These are phyloP conservation scores for Gnatocerus cornutus DNA, from an alignment of 2,888 invertebrate species.

Conservation along the genomic window DNA sequence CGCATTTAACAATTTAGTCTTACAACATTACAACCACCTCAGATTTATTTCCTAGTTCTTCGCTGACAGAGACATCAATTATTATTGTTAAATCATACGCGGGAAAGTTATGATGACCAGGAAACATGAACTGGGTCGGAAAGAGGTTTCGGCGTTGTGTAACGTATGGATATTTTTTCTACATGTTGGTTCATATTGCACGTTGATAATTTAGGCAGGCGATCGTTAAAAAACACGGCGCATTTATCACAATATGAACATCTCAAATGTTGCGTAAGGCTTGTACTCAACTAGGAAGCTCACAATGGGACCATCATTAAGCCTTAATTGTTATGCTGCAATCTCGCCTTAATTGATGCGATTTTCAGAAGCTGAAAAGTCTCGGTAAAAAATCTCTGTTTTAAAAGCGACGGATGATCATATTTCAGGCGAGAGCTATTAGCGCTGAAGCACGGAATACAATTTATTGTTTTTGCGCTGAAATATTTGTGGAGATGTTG, in stretches of 20 bases:
- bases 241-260: slow-evolving; percentile 45
- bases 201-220: slow-evolving; percentile 41
- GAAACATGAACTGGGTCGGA: slow-evolving; percentile 46
- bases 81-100: slow-evolving; percentile 39
- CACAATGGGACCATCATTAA: slow-evolving; percentile 43
- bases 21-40: slow-evolving; percentile 18
- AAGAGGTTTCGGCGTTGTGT: slow-evolving; percentile 44
- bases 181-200: slow-evolving; percentile 33
- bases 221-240: slow-evolving; percentile 39
- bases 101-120: slow-evolving; percentile 45
- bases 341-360: slow-evolving; percentile 30
- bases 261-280: slow-evolving; percentile 36
- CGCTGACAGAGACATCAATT: slow-evolving; percentile 37
- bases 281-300: slow-evolving; percentile 36
- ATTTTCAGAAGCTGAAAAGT: slow-evolving; percentile 32
- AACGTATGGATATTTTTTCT: slow-evolving; percentile 40
- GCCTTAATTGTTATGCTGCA: slow-evolving; percentile 43
- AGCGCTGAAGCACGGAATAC: slow-evolving; percentile 35
- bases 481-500: slow-evolving; percentile 36
- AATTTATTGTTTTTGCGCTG: slow-evolving; percentile 42
- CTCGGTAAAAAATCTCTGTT: slow-evolving; percentile 4
- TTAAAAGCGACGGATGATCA: slow-evolving; percentile 20
- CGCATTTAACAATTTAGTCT: background rate
- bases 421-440: slow-evolving; percentile 43
- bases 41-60: slow-evolving; percentile 35